Conservation (phyloP, 2,888 invertebrate species). For the Hypena proboscidalis region DNA sequence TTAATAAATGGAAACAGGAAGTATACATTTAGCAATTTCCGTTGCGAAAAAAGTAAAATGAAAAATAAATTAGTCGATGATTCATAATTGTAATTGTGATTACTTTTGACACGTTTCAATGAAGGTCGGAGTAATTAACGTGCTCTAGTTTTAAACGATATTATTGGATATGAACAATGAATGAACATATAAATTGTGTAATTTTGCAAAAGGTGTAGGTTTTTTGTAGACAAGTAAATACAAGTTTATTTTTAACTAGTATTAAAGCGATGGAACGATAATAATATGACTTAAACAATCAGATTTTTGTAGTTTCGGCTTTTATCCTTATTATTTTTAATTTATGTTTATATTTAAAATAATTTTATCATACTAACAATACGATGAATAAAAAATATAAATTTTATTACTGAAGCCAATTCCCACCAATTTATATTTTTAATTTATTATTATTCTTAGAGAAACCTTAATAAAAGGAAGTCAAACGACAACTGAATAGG, state of each 20-base stretch:
- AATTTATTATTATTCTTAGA: too few species aligned
- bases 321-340: too few species aligned
- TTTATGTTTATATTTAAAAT: too few species aligned
- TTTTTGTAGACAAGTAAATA: too few species aligned
- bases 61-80: slow-evolving; percentile 47
- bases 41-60: slow-evolving; percentile 49
- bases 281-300: too few species aligned
- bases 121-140: slow-evolving; percentile 53
- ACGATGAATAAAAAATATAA: too few species aligned
- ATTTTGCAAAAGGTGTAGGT: neutral
- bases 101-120: slow-evolving; percentile 47
- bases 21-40: slow-evolving; percentile 59
- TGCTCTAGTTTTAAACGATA: slow-evolving; percentile 27
- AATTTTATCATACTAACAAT: too few species aligned
- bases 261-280: too few species aligned
- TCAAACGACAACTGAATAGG: slow-evolving; percentile 8
- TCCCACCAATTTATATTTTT: too few species aligned
- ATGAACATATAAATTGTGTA: neutral
- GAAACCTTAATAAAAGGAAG: slow-evolving; percentile 8
- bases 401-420: too few species aligned
- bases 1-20: slow-evolving; percentile 50
- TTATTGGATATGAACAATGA: slow-evolving; percentile 19
- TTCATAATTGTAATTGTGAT: slow-evolving; percentile 44
- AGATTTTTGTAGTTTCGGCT: too few species aligned
- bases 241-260: too few species aligned